Base-by-base conservation (phyloP, 2,888 invertebrate genomes). In the Andrena flavipes region DNA sequence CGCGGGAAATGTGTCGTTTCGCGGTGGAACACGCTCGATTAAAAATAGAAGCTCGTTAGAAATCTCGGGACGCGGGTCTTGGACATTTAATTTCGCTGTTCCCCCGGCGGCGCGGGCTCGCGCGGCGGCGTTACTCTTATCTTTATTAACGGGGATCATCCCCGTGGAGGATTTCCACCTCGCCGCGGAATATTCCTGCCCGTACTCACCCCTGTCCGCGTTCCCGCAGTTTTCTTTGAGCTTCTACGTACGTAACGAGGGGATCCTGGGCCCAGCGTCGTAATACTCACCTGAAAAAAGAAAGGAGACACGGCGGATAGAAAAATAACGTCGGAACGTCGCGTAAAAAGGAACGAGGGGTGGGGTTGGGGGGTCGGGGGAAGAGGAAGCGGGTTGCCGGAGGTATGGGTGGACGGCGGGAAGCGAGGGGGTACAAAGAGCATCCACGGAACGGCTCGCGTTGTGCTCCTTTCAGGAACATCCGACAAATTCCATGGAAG, bases 241-340 rank as follows among this genome's bases (percentile, higher is more conserved):
- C 62, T 48, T 64, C 60, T 60, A 48, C 80, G 56, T 65, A 59
- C 56, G 72, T 77, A 82, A 84, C 84, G 82, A 82, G 70, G 80
- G 70, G 73, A 33, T 71, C 30, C 74, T 48, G 23, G 49, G 63
- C 10, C 63, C 63, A 16, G 54, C 35, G 49, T 60, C 62, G 80
- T 60, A 77, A 82, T 87, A 85, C 91, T 90, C 85, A 89, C 89
- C 87, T 89, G 90, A 56, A 89, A 88, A 80, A 71, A 70, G 78
- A 84, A 85, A 86, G 67, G 71, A 69, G 65, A 69, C 49, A 51
- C 29, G 26, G 16, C 29, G 69, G 68, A 78, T 77, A 76, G 76
- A 87, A 69, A 79, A 78, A 79, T 77, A 83, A 81, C 67, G 79
- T 67, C 67, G 80, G 62, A 30, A 51, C 42, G 75, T 48, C 70